Conservation (phyloP, 1,140 invertebrate species). For the Phocides pigmalion region DNA sequence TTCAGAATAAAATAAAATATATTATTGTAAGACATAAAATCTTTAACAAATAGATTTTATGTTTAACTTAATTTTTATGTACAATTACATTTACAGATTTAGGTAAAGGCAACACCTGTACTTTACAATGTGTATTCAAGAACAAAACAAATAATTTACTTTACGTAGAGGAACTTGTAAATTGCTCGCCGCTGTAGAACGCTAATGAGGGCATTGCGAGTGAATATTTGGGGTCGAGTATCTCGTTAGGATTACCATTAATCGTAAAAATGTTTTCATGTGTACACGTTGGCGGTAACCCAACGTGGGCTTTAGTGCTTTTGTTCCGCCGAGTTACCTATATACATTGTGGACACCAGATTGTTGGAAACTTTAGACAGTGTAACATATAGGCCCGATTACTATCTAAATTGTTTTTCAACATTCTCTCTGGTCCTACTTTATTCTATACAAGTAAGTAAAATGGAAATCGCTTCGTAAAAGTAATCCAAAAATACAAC, state of each 20-base stretch:
- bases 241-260: constrained; percentile 42
- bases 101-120: background rate
- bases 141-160: constrained; percentile 23
- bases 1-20: too few species aligned
- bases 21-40: too few species aligned
- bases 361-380: background rate
- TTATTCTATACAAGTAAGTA: too few species aligned
- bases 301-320: background rate
- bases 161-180: constrained; percentile 10
- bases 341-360: background rate
- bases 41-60: too few species aligned
- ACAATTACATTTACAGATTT: background rate
- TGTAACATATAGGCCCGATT: background rate
- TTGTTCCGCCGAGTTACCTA: background rate
- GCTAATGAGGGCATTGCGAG: constrained; percentile 32
- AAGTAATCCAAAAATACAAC: too few species aligned
- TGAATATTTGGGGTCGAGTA: constrained; percentile 39
- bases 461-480: too few species aligned
- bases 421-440: too few species aligned
- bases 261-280: constrained; percentile 21
- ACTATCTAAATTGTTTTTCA: background rate
- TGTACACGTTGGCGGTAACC: background rate
- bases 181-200: constrained; percentile 17
- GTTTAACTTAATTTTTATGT: too few species aligned
- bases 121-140: constrained; percentile 7